Percentiles rank a stretch among this genome's conserved stretches.
Conservation (phyloP, 2,797 vertebrate species). For the Tamandua tetradactyla region DNA sequence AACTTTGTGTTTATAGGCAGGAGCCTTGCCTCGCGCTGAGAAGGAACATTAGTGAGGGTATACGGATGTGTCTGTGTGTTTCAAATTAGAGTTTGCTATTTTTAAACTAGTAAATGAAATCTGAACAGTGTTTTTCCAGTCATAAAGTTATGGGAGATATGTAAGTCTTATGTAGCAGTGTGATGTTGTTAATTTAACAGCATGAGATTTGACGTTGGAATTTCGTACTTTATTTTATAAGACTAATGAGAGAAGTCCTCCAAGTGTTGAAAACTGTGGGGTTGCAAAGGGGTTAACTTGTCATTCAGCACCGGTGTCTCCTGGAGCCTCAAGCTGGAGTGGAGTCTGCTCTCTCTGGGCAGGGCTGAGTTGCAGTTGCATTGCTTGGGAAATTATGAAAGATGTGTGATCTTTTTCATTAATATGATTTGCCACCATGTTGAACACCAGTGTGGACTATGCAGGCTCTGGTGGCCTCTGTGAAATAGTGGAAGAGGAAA, state of each 20-base stretch:
- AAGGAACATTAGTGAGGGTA: conserved; percentile 75
- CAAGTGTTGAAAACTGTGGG: conserved; percentile 68
- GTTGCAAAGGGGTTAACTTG: conserved; percentile 79
- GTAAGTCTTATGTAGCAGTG: conserved; percentile 69
- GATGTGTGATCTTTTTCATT: conserved; percentile 29
- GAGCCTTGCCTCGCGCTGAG: conserved; percentile 68
- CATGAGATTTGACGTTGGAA: conserved; percentile 65
- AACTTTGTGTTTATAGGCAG: conserved; percentile 81
- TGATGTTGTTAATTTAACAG: conserved; percentile 76
- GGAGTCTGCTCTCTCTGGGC: conserved; percentile 10
- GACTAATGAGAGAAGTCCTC: conserved; percentile 55
- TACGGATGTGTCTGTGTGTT: conserved; percentile 81
- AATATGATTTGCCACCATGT: not conserved
- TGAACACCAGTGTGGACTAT: not conserved
- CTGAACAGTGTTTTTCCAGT: conserved; percentile 86
- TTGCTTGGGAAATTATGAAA: conserved; percentile 20
- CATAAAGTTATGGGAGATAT: conserved; percentile 83
- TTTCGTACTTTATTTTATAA: conserved; percentile 70
- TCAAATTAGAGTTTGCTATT: conserved; percentile 85
- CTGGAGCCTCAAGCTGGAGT: conserved; percentile 43
- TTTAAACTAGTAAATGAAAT: conserved; percentile 88
- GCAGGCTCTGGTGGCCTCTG: conserved; percentile 22
- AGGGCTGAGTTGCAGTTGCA: conserved; percentile 53
- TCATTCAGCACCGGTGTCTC: conserved; percentile 60
- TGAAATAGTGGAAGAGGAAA: conserved; percentile 56